These are phyloP conservation scores for Dorcus hopei DNA, from an alignment of 2,888 invertebrate genomes.

Conservation along the genomic window DNA sequence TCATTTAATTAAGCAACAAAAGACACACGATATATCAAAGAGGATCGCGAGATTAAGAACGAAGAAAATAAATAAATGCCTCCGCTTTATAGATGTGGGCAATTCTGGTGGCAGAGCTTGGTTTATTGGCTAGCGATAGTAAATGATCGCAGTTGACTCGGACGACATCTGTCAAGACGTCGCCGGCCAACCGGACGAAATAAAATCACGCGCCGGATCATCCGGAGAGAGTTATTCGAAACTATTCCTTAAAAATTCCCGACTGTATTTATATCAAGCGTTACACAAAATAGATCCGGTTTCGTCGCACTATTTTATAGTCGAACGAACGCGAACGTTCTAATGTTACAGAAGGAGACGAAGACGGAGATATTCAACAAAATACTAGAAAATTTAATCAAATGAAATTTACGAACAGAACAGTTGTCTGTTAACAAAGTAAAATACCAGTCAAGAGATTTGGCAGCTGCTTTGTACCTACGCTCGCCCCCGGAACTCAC, in stretches of 20 bases:
- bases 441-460: conserved; percentile 1
- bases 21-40: conserved; percentile 31
- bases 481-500: background rate
- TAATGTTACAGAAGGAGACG: background rate
- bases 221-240: no score
- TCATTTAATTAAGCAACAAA: conserved; percentile 31
- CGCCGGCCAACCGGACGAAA: no score
- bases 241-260: no score
- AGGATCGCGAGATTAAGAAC: conserved; percentile 27
- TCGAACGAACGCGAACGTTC: background rate
- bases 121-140: conserved; percentile 27
- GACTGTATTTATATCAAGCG: no score
- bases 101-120: conserved; percentile 2
- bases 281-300: background rate
- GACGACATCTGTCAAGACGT: background rate
- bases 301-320: background rate
- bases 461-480: background rate
- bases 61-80: conserved; percentile 28
- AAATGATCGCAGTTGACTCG: conserved; percentile 24
- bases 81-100: conserved; percentile 8
- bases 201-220: no score
- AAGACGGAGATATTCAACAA: background rate
- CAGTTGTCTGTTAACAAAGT: conserved; percentile 3
- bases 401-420: conserved; percentile 3
- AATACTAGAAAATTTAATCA: conserved; percentile 3